A percentile compares a stretch with the other conserved stretches of the same genome.
These are phyloP conservation scores for Phthorimaea operculella DNA, from an alignment of 1,140 invertebrate genomes.

Conservation along the genomic window DNA sequence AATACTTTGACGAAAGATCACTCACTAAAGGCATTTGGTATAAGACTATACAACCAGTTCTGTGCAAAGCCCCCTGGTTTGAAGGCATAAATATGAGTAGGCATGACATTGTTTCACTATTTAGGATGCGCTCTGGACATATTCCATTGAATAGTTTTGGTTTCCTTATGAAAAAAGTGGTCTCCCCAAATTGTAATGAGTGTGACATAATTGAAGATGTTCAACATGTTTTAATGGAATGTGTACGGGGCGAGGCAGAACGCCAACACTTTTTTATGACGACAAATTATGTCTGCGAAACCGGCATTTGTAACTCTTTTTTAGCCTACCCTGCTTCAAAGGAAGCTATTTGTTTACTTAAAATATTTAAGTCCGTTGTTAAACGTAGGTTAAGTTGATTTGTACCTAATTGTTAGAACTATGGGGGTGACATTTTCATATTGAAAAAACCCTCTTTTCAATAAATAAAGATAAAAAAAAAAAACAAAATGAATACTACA, in stretches of 20 bases:
- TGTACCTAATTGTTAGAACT: too few relatives aligned
- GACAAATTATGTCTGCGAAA: neutral
- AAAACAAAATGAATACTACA: too few relatives aligned
- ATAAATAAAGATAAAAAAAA: too few relatives aligned
- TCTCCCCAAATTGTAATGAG: neutral
- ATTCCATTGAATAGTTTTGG: conserved; percentile 5
- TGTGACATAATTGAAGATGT: conserved; percentile 4
- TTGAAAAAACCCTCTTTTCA: too few relatives aligned
- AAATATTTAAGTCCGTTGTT: neutral
- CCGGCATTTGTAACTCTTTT: neutral
- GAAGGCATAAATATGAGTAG: neutral
- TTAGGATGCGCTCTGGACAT: conserved; percentile 6
- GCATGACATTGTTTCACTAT: neutral
- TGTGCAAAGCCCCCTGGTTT: neutral
- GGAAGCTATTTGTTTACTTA: neutral
- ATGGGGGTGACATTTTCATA: too few relatives aligned
- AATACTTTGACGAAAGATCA: conserved; percentile 5
- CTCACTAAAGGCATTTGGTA: conserved; percentile 6
- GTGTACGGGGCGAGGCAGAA: conserved; percentile 3
- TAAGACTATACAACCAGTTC: neutral
- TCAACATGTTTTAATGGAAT: conserved; percentile 2
- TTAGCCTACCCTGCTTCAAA: neutral
- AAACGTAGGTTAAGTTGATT: too few relatives aligned
- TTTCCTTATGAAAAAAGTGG: neutral
- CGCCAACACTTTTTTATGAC: neutral